Percentiles rank a stretch among this genome's conserved stretches.
These are phyloP conservation scores for Poecile montanus DNA, from an alignment of 2,797 vertebrate species.

Conservation along the genomic window DNA sequence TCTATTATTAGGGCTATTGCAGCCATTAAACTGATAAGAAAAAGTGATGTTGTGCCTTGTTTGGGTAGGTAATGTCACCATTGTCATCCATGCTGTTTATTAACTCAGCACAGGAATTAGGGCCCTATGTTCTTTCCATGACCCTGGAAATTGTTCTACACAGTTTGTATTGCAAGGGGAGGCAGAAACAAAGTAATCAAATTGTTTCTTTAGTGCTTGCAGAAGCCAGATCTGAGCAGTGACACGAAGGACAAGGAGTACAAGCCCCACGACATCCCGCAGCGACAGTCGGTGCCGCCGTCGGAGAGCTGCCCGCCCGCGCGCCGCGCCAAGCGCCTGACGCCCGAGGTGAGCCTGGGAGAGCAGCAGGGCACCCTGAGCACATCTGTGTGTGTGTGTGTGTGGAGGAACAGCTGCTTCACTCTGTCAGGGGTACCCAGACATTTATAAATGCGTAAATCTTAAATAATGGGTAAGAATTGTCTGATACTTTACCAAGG, in stretches of 20 bases:
- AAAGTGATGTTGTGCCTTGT: neutral
- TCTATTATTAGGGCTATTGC: neutral
- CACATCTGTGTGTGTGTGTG: neutral
- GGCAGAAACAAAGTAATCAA: neutral
- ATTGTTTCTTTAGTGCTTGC: constrained; percentile 78
- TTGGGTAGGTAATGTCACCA: neutral
- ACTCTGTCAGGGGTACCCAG: rapidly evolving
- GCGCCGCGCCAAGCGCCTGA: constrained; percentile 91
- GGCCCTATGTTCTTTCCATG: neutral
- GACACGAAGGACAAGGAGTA: constrained; percentile 97
- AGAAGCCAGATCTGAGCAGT: constrained; percentile 90
- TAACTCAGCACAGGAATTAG: neutral
- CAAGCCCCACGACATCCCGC: constrained; percentile 93
- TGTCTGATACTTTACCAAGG: rapidly evolving
- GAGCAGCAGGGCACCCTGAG: neutral
- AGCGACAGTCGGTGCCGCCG: constrained; percentile 91
- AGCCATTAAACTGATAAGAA: neutral
- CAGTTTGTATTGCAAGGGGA: neutral
- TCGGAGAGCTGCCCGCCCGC: constrained; percentile 89
- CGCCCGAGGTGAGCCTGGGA: constrained; percentile 78
- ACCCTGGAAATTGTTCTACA: neutral
- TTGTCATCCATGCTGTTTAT: neutral
- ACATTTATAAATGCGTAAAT: no score
- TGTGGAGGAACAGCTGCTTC: neutral
- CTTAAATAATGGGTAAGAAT: rapidly evolving